Conservation (phyloP, 2,797 vertebrate genomes). For the Iguana delicatissima region DNA sequence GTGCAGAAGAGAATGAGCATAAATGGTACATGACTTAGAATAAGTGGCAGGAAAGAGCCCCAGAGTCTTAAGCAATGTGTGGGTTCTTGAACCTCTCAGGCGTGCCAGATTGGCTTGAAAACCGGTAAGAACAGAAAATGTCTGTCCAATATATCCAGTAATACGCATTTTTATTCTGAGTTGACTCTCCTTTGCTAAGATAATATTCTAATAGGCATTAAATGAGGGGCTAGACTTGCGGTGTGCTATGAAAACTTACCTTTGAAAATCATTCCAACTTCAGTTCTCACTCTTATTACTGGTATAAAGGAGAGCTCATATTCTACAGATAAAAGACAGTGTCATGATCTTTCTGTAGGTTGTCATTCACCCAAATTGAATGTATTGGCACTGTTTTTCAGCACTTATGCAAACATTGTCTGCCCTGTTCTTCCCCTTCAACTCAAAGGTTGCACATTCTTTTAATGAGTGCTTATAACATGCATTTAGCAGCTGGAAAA, state of each 20-base stretch:
- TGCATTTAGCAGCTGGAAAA: neutral
- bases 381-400: slow-evolving; percentile 1
- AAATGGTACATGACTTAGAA: slow-evolving; percentile 5
- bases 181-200: neutral
- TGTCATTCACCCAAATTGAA: neutral
- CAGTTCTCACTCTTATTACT: neutral
- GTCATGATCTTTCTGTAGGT: slow-evolving; percentile 4
- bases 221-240: neutral
- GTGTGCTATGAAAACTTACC: neutral
- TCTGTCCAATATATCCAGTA: neutral
- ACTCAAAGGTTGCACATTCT: neutral
- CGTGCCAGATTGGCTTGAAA: neutral
- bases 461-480: neutral
- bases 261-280: neutral
- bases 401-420: neutral
- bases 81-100: neutral
- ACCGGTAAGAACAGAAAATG: neutral
- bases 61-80: neutral
- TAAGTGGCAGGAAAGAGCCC: neutral
- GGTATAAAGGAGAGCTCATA: neutral
- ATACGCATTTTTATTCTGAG: neutral
- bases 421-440: neutral
- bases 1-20: slow-evolving; percentile 27
- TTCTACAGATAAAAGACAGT: slow-evolving; percentile 2
- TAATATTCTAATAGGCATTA: neutral